Conservation (phyloP, 2,888 invertebrate genomes). For the Pteria penguin region DNA sequence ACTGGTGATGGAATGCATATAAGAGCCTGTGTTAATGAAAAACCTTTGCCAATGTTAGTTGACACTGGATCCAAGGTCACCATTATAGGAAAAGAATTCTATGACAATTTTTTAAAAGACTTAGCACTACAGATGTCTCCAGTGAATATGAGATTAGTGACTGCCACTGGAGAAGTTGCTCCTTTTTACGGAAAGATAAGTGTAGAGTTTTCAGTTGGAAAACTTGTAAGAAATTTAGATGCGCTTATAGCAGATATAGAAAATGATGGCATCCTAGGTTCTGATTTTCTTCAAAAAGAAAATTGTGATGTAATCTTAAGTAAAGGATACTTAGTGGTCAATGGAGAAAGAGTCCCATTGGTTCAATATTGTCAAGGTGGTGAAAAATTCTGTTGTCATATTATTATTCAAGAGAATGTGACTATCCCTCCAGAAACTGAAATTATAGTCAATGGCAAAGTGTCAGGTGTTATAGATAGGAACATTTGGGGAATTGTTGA, state of each 20-base stretch:
- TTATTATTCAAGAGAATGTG: conserved; percentile 3
- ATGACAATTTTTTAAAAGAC: too few relatives aligned
- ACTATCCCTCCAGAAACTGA: background rate
- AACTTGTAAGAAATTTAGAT: background rate
- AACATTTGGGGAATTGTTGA: too few relatives aligned
- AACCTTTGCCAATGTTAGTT: too few relatives aligned
- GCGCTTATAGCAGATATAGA: conserved; percentile 24
- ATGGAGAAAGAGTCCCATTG: conserved; percentile 13
- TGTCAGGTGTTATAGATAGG: too few relatives aligned
- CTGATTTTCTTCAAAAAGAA: conserved; percentile 12
- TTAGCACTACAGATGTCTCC: background rate
- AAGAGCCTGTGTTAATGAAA: too few relatives aligned
- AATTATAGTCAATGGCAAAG: too few relatives aligned
- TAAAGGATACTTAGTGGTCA: background rate
- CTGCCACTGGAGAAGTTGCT: conserved; percentile 22
- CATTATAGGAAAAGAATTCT: too few relatives aligned
- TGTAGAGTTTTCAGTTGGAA: conserved; percentile 4
- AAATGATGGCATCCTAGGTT: conserved; percentile 25
- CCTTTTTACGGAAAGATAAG: conserved; percentile 8
- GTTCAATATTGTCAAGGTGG: conserved; percentile 1
- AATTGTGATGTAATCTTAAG: conserved; percentile 13
- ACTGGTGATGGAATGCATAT: too few relatives aligned
- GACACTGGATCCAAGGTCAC: too few relatives aligned
- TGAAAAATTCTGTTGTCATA: background rate
- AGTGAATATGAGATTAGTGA: conserved; percentile 23